phyloP scores from a whole-genome alignment of 2,888 invertebrate species.

The Paralinhomoeus sp. region DNA sequence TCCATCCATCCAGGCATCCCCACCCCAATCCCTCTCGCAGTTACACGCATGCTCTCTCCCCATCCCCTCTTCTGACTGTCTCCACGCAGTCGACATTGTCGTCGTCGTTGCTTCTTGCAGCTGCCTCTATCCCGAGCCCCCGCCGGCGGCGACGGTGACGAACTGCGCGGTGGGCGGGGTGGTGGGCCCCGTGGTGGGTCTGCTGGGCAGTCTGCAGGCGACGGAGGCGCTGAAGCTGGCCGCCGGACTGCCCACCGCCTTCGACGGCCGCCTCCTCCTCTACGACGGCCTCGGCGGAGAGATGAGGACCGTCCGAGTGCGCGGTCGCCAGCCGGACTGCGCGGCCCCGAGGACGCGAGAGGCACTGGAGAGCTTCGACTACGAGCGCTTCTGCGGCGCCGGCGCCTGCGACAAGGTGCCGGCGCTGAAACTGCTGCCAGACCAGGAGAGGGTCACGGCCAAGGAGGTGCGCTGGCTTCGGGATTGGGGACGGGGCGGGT shows the following conservation, averaged over 20 bases:
- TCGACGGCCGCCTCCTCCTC: too few relatives aligned
- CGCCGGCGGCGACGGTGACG: conserved; percentile 58
- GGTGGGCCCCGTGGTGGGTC: conserved; percentile 36
- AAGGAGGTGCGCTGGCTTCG: conserved; percentile 38
- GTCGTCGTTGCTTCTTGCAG: conserved; percentile 30
- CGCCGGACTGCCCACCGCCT: too few relatives aligned
- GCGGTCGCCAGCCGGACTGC: conserved; percentile 46
- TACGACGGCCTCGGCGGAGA: too few relatives aligned
- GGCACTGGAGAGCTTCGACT: conserved; percentile 53
- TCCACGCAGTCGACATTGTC: too few relatives aligned
- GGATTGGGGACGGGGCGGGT: background rate
- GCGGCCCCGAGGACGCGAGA: conserved; percentile 48
- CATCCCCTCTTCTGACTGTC: background rate
- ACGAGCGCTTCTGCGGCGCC: conserved; percentile 70
- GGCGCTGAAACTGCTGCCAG: background rate
- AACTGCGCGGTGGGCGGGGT: conserved; percentile 33
- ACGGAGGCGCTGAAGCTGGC: conserved; percentile 72
- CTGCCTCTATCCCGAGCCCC: conserved; percentile 61
- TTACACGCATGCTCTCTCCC: background rate
- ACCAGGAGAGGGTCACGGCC: background rate
- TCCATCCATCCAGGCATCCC: too few relatives aligned
- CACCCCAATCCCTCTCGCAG: background rate
- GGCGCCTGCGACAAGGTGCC: conserved; percentile 60
- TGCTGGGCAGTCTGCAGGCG: conserved; percentile 75
- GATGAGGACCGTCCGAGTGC: conserved; percentile 54